Base-by-base conservation (phyloP, 1,140 invertebrate genomes). In the Argopecten irradians region DNA sequence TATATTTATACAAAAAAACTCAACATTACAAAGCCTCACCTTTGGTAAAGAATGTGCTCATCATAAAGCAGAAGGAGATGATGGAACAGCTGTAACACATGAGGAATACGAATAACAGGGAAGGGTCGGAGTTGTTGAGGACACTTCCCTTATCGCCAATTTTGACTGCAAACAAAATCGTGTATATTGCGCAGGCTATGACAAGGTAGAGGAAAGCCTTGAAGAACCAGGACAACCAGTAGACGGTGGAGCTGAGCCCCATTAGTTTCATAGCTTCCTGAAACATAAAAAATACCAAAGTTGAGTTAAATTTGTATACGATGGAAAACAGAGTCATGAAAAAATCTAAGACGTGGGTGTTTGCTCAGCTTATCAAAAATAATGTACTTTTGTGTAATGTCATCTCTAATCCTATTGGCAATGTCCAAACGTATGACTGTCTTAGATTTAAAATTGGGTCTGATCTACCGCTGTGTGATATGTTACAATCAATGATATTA, bases 251-350 rank as follows among this genome's bases (percentile, higher is more conserved):
- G 22, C 96, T 96, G 28, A 98, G 94, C 3, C 98, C 98, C 98
- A 98, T 98, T 93, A 98, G 97, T 94, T 97, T 98, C 97, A 98
- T 98, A 0, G 97, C 97, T 96, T 98, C 97, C 97, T 97, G 89
- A 5, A 83, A 84, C 87, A 28, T 32, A 19, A 55, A 14, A 83
- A 43, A n/a, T n/a, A n/a, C n/a, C n/a, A n/a, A n/a, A n/a, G n/a
- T n/a, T n/a, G n/a, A n/a, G n/a, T n/a, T n/a, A n/a, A n/a, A n/a
- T n/a, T n/a, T n/a, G n/a, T n/a, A n/a, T n/a, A n/a, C n/a, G n/a
- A n/a, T n/a, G n/a, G n/a, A n/a, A n/a, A n/a, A n/a, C n/a, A n/a
- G n/a, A n/a, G n/a, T n/a, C n/a, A n/a, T n/a, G n/a, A n/a, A n/a
- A n/a, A n/a, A n/a, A n/a, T n/a, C n/a, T n/a, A n/a, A n/a, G n/a